Evolutionary conservation across 2,113 vertebrate genomes (phyloP), one percentile per base, ranked within the genome.

Genomic region (Ancistrus triradiatus): DNA sequence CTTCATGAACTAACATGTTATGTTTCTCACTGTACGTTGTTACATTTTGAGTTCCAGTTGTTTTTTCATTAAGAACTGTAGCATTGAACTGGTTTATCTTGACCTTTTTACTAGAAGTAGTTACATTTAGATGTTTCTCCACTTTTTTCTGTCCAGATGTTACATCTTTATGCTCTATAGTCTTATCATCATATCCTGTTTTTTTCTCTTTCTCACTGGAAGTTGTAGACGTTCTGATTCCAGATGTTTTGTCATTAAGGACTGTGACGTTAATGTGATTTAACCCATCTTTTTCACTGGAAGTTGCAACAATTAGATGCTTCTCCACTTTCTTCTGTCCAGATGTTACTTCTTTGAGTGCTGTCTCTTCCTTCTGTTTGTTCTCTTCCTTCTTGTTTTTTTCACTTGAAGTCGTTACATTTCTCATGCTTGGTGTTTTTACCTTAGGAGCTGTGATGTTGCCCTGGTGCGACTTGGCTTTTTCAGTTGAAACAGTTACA

Each of bases 21-120:
- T 18, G 27, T 33, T 35, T 52, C 25, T 52, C 50, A 19, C 4
- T 17, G n/a, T 14, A 52, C 7, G 50, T 24, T 48, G 18, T 31
- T 17, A 10, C 17, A 55, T 55, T 55, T 21, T 35, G 35, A 13
- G 19, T 37, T 10, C 17, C 31, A 37, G 51, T 21, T 8, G 11
- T 6, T 40, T 13, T 35, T 17, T 24, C 35, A 31, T 52, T 52
- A 37, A 5, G 17, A 37, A 37, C 22, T 15, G 38, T 64, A 6
- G 15, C 19, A 37, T 24, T 47, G n/a, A 1, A 18, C 19, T 47
- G 40, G 3, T 24, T 28, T 37, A 6, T 21, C 53, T 76, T 78
- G 19, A 58, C 66, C 7, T 69, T 78, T 59, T 80, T 76, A 8
- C 3, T 66, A 10, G 9, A 42, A 37, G 63, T 14, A 73, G 69